Conservation (phyloP, 1,140 invertebrate genomes). For the Calosoma granatense region DNA sequence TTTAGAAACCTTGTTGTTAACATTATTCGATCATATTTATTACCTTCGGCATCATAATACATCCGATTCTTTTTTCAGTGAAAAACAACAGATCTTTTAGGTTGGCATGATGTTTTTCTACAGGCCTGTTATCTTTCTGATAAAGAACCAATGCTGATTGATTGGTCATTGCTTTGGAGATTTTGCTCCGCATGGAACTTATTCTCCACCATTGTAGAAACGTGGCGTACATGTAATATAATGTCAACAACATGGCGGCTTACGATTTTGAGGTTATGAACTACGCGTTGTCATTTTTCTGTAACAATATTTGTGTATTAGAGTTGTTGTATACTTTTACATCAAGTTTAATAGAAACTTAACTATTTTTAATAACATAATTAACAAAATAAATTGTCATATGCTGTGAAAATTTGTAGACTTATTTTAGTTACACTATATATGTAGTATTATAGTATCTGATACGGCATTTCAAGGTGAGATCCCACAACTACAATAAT, state of each 20-base stretch:
- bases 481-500: no score
- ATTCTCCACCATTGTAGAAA: constrained; percentile 54
- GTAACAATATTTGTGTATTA: no score
- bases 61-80: constrained; percentile 27
- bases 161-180: constrained; percentile 13
- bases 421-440: no score
- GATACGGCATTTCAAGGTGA: no score
- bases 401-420: no score
- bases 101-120: constrained; percentile 13
- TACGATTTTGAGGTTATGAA: constrained; percentile 4
- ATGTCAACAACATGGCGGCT: constrained; percentile 44
- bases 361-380: no score
- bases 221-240: constrained; percentile 58
- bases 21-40: constrained; percentile 25
- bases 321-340: no score
- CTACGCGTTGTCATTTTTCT: no score
- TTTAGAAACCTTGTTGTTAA: constrained; percentile 32
- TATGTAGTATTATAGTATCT: no score
- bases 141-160: not conserved
- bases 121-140: not conserved
- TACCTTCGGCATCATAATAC: constrained; percentile 35
- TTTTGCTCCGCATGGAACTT: constrained; percentile 36
- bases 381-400: no score
- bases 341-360: no score
- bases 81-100: constrained; percentile 31